phyloP scores from a whole-genome alignment of 2,888 invertebrate genomes.

The Microchrysa polita region DNA sequence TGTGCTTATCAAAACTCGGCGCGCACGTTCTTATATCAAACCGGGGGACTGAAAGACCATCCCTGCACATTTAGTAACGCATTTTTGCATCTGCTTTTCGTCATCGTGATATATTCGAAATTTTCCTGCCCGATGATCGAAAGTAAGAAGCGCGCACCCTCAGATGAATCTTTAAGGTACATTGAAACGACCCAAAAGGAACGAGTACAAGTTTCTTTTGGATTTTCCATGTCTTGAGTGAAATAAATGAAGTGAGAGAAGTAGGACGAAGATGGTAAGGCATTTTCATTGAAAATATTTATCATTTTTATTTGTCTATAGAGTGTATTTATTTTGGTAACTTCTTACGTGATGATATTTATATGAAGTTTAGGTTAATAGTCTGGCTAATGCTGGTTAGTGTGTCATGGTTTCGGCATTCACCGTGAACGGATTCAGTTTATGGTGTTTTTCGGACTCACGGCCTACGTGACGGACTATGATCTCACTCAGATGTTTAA shows the following conservation, averaged over 20 bases:
- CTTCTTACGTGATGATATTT: too few species aligned
- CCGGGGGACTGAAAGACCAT: background rate
- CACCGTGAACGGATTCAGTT: too few species aligned
- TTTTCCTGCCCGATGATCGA: background rate
- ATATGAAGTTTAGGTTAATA: too few species aligned
- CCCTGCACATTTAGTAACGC: constrained; percentile 25
- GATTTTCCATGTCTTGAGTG: background rate
- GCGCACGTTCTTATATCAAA: background rate
- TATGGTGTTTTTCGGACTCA: too few species aligned
- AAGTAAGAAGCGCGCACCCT: background rate
- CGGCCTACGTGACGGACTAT: too few species aligned
- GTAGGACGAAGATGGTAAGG: background rate
- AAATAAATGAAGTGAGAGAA: background rate
- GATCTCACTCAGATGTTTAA: too few species aligned
- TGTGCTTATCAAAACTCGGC: constrained; percentile 19
- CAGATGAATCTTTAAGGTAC: background rate
- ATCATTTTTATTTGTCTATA: background rate
- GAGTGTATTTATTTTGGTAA: too few species aligned
- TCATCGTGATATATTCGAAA: background rate
- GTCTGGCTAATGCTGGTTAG: too few species aligned
- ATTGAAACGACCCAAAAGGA: background rate
- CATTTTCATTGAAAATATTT: background rate
- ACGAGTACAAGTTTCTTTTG: background rate
- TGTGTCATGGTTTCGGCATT: too few species aligned
- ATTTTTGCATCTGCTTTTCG: constrained; percentile 40